Percentiles rank a stretch among this genome's conserved stretches.
These are phyloP conservation scores for Abrostola triplasia DNA, from an alignment of 2,888 invertebrate species.

Conservation along the genomic window DNA sequence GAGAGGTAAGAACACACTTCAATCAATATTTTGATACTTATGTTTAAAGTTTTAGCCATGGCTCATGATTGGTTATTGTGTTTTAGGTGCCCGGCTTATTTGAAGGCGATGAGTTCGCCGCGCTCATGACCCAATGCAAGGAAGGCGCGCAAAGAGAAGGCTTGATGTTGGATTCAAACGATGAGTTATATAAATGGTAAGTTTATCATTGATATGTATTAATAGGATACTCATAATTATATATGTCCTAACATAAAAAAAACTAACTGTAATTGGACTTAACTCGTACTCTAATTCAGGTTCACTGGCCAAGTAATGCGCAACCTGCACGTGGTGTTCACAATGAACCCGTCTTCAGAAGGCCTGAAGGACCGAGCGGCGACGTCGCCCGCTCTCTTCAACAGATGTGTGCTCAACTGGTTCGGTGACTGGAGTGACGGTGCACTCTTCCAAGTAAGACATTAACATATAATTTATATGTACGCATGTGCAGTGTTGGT, in stretches of 20 bases:
- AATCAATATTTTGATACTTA: no score
- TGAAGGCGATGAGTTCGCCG: conserved; percentile 99
- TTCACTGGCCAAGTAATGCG: conserved; percentile 99
- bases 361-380: conserved; percentile 99
- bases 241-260: no score
- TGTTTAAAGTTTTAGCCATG: no score
- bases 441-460: conserved; percentile 94
- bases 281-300: conserved; percentile 58
- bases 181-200: conserved; percentile 99
- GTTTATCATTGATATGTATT: conserved; percentile 13
- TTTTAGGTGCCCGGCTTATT: conserved; percentile 94
- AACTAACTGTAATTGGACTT: no score
- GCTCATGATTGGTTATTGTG: neutral
- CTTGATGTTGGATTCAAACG: conserved; percentile 98
- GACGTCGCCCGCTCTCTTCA: conserved; percentile 99
- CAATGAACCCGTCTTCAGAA: conserved; percentile 99
- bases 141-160: conserved; percentile 99
- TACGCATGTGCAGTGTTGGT: neutral
- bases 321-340: conserved; percentile 99
- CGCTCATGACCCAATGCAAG: conserved; percentile 99
- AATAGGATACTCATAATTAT: no score
- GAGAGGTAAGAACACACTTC: conserved; percentile 91
- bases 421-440: conserved; percentile 99
- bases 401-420: conserved; percentile 99
- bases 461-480: neutral